phyloP scores from a whole-genome alignment of 1,140 invertebrate species.

The Trinorchestia longiramus region DNA sequence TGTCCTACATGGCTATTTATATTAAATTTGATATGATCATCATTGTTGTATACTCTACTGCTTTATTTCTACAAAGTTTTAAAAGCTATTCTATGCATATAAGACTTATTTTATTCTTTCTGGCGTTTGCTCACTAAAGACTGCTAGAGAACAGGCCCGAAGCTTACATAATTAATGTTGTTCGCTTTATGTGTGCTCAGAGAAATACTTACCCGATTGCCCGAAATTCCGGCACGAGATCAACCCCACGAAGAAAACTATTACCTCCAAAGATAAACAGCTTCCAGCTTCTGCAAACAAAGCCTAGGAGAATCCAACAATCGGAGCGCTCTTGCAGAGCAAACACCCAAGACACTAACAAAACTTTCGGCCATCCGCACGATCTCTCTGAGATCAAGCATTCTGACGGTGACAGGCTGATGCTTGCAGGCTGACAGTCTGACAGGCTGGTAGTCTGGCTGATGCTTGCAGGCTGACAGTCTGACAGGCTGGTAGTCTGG shows the following conservation, averaged over 20 bases:
- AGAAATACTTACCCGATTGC: conserved; percentile 10
- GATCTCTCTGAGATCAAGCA: background rate
- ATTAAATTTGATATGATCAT: too few relatives aligned
- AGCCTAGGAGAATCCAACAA: conserved; percentile 31
- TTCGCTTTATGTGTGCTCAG: background rate
- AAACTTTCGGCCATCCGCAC: conserved; percentile 7
- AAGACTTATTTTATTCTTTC: background rate
- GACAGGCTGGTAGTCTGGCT: too few relatives aligned
- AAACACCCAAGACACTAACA: conserved; percentile 32
- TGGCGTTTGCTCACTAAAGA: background rate
- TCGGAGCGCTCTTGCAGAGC: conserved; percentile 18
- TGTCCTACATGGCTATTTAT: too few relatives aligned
- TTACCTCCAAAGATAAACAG: conserved; percentile 46
- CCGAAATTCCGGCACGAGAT: conserved; percentile 27
- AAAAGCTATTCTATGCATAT: too few relatives aligned
- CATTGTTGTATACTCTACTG: too few relatives aligned
- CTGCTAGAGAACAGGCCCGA: background rate
- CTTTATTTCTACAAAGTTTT: too few relatives aligned
- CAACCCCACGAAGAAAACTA: conserved; percentile 27
- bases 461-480: too few relatives aligned
- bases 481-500: too few relatives aligned
- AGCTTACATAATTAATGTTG: background rate
- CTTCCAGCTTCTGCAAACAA: conserved; percentile 48
- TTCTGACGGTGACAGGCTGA: too few relatives aligned
- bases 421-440: too few relatives aligned